Evolutionary conservation across 2,888 invertebrate species (phyloP), one percentile per base, ranked within the genome.

Genomic region (Sericinus montela): DNA sequence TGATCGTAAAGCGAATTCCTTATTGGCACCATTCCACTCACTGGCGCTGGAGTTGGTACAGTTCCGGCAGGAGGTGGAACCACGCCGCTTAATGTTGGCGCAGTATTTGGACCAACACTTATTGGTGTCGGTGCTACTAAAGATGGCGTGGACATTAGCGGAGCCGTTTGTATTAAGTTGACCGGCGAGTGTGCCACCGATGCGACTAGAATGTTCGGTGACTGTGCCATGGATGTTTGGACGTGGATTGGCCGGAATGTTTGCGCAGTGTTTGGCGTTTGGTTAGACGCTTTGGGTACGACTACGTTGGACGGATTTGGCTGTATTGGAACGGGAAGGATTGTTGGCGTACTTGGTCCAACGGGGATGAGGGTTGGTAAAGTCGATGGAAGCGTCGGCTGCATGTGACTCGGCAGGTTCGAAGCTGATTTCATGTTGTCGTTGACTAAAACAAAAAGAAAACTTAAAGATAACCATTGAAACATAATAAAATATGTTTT

Each of bases 21-120:
- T 48, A 86, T 84, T 0, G 87, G 84, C 49, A 86, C 86, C 80
- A 78, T 82, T 1, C 87, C 85, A 52, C 78, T 78, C 8, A 67
- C 58, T 1, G 62, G 60, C 10, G 44, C 38, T 1, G 45, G 28
- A 1, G 53, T 15, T 0, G 55, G 51, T 14, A 52, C 48, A 23
- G 44, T 28, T 7, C 13, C 13, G 7, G 1, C 5, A 13, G 35
- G 9, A n/a, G 37, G 4, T 35, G 40, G 40, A 1, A 2, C 25
- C 4, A 11, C 32, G 5, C 13, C 32, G 11, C 32, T 32, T 5
- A 28, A 28, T n/a, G 13, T 15, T 28, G 28, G 39, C 9, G 32
- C 6, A 1, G 7, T 19, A n/a, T 10, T 11, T 11, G 34, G 43
- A 14, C 14, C 14, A n/a, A 29, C 48, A 28, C 35, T 37, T 0